Base-by-base conservation (phyloP, 1,140 invertebrate species). In the Tetragnatha versicolor region DNA sequence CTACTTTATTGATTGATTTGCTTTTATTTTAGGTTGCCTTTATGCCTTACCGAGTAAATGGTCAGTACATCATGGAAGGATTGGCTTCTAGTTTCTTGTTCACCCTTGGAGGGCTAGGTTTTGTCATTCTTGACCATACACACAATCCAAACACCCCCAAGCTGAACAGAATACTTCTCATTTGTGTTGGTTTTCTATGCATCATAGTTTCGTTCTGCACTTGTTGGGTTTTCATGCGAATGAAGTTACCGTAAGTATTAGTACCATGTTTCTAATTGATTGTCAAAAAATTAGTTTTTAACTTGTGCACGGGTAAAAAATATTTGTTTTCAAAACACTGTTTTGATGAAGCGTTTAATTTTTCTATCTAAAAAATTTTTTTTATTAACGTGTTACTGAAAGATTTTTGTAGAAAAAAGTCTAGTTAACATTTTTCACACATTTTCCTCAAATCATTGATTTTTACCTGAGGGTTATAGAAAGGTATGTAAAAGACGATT, bases 21-120 rank as follows among this genome's bases (percentile, higher is more conserved):
- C n/a, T n/a, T 78, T 35, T 58, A 20, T 84, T 84, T 39, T 83
- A 93, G 92, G 93, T 98, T 14, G 97, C 97, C 2, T 98, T 99
- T 85, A 98, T 99, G 96, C 96, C 96, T 0, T 98, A 98, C 85
- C 88, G 97, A 82, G 96, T 99, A 0, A 99, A 99, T 88, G 97
- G 96, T 0, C 97, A 99, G 85, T 99, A 98, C 84, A 99, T 99
- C 45, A 97, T 99, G 94, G 97, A 99, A 89, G 97, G 97, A 1
- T 86, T 99, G 72, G 97, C 97, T 14, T 95, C 96, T 29, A 97
- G 95, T 86, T 98, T 99, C 84, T 88, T 99, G 5, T 99, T 99
- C 86, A 96, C 95, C 0, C 88, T 98, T 49, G 97, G 97, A 58
- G 96, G 96, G 2, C 86, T 99, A 33, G 98, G 98, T 4, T 98